Base-by-base conservation (phyloP, 2,888 invertebrate genomes). In the Cryptops parisi region DNA sequence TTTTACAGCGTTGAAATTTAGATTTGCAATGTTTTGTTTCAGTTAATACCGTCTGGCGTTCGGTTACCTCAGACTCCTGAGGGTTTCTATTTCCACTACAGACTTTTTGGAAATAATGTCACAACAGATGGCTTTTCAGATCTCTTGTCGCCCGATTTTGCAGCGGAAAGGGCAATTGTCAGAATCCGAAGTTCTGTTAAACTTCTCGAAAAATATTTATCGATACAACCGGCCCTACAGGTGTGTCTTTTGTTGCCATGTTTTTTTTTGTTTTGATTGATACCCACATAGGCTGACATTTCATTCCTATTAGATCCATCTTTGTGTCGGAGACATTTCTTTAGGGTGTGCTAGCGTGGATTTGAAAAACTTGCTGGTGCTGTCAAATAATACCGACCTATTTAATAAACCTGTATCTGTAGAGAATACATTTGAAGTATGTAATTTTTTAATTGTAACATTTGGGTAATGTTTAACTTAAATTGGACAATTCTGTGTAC, bases 81-180 rank as follows among this genome's bases (percentile, higher is more conserved):
- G 55, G 68, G 67, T 1, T 71, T 67, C 56, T 70, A 66, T 60
- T 71, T 71, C 59, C 70, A 68, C 60, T 71, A 68, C 57, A 66
- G 69, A 4, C 59, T 71, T 23, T 62, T 71, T 54, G 70, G 70
- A 12, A 70, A 70, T 60, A 68, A 70, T 60, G 66, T 71, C 15
- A 67, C 65, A 39, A 70, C 68, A 52, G 69, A 70, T 52, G 59
- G 60, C 3, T 71, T 71, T 59, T 56, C 62, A 25, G 68, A 70
- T 58, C 62, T 71, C n/a, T 60, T 68, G 50, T 64, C 63, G 45
- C 68, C 70, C 1, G 62, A 63, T 47, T 71, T 71, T 58, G 64
- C 67, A 2, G 67, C 68, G 3, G 71, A 70, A 60, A 60, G 70
- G 47, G 68, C 68, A 0, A 68, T 69, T n/a, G 69, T 70, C n/a